Conservation (phyloP, 53 echinoderm and acorn worm genomes). For the Crossaster papposus region DNA sequence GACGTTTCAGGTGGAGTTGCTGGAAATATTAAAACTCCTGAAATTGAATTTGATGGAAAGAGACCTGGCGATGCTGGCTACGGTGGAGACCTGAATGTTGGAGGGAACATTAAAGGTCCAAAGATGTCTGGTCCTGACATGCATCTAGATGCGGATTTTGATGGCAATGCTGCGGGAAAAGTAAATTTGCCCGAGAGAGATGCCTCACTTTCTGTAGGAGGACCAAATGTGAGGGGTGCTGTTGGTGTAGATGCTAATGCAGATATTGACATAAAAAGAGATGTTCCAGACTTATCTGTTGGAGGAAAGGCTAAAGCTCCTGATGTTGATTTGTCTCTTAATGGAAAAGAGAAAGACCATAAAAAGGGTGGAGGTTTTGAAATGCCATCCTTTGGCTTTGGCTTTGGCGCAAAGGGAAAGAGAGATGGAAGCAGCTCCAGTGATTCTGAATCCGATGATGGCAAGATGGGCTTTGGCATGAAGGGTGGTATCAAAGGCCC, state of each 20-base stretch:
- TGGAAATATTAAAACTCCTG: constrained; percentile 23
- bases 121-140: constrained; percentile 45
- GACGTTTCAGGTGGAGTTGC: constrained; percentile 53
- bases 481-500: constrained; percentile 64
- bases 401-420: constrained; percentile 63
- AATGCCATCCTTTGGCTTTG: constrained; percentile 62
- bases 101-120: constrained; percentile 60
- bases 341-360: constrained; percentile 51
- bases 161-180: constrained; percentile 48
- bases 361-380: constrained; percentile 65
- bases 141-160: constrained; percentile 43
- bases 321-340: constrained; percentile 30
- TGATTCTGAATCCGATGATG: constrained; percentile 56
- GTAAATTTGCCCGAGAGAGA: constrained; percentile 63
- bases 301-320: constrained; percentile 44
- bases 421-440: constrained; percentile 39
- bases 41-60: constrained; percentile 53
- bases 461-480: constrained; percentile 16
- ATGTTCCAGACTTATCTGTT: constrained; percentile 43
- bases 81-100: constrained; percentile 56
- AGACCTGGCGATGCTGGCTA: constrained; percentile 20
- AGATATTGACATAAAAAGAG: constrained; percentile 19
- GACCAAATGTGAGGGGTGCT: constrained; percentile 55
- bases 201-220: constrained; percentile 40
- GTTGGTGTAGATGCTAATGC: constrained; percentile 43